These are phyloP conservation scores for Rhynchomys soricoides DNA, from an alignment of 2,113 vertebrate species.

Conservation along the genomic window DNA sequence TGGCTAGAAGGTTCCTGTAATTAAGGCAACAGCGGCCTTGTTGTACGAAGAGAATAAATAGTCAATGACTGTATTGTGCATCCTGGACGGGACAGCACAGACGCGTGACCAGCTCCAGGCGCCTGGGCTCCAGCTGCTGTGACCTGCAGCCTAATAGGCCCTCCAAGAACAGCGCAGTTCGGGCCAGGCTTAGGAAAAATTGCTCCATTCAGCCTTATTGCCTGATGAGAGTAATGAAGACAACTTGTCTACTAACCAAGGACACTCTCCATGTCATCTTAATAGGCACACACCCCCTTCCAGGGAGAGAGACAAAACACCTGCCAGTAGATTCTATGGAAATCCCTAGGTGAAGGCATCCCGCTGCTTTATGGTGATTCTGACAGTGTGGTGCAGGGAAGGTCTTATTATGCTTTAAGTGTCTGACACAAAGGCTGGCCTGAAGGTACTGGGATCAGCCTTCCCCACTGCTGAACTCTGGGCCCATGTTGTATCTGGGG, in stretches of 20 bases:
- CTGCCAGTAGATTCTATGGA: not conserved
- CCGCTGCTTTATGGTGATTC: not conserved
- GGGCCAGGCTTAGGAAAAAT: conserved; percentile 48
- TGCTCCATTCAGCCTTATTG: conserved; percentile 38
- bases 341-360: not conserved
- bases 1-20: conserved; percentile 83
- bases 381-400: not conserved
- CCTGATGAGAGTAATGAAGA: conserved; percentile 53
- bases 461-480: not conserved
- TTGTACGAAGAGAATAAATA: conserved; percentile 92
- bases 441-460: not conserved
- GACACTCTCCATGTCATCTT: not conserved
- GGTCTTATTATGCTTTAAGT: not conserved
- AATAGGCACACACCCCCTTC: not conserved
- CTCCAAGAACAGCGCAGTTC: conserved; percentile 81
- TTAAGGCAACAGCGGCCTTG: conserved; percentile 90
- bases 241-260: conserved; percentile 61
- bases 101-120: conserved; percentile 76
- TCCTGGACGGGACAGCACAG: conserved; percentile 81
- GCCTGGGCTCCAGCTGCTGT: conserved; percentile 84
- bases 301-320: not conserved
- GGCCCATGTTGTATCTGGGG: not conserved
- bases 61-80: conserved; percentile 93
- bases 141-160: conserved; percentile 89
- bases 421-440: not conserved